phyloP scores from a whole-genome alignment of 2,113 vertebrate genomes.

The Elephantulus edwardii region DNA sequence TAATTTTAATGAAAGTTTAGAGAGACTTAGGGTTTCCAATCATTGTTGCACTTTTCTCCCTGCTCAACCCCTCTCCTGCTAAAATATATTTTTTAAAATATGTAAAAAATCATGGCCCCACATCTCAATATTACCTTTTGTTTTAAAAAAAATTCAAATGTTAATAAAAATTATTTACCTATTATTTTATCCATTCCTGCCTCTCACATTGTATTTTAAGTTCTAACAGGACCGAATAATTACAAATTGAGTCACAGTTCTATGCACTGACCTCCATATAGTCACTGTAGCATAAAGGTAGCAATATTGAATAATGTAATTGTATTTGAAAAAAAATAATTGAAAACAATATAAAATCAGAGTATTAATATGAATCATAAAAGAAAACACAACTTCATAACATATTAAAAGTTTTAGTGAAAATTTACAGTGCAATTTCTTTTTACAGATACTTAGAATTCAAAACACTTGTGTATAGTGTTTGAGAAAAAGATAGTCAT shows the following conservation, averaged over 20 bases:
- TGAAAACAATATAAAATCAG: not conserved
- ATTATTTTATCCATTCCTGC: not conserved
- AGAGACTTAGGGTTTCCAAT: no score
- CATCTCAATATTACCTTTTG: not conserved
- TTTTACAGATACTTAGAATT: not conserved
- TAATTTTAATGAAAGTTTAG: no score
- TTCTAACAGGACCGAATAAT: not conserved
- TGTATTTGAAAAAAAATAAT: not conserved
- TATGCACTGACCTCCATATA: not conserved
- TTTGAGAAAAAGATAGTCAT: not conserved
- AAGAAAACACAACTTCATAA: not conserved
- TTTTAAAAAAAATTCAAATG: not conserved
- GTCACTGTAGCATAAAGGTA: not conserved
- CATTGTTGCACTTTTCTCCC: no score
- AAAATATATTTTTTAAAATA: not conserved
- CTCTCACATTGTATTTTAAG: not conserved
- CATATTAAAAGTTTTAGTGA: not conserved
- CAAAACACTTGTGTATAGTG: not conserved
- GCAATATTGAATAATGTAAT: not conserved
- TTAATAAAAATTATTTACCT: not conserved
- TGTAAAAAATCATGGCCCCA: not conserved
- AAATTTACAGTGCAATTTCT: not conserved
- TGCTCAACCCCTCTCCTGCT: no score
- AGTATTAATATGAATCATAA: not conserved
- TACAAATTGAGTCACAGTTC: not conserved